Evolutionary conservation across 2,888 invertebrate genomes (phyloP), one percentile per base, ranked within the genome.

Genomic region (Conus canariensis): DNA sequence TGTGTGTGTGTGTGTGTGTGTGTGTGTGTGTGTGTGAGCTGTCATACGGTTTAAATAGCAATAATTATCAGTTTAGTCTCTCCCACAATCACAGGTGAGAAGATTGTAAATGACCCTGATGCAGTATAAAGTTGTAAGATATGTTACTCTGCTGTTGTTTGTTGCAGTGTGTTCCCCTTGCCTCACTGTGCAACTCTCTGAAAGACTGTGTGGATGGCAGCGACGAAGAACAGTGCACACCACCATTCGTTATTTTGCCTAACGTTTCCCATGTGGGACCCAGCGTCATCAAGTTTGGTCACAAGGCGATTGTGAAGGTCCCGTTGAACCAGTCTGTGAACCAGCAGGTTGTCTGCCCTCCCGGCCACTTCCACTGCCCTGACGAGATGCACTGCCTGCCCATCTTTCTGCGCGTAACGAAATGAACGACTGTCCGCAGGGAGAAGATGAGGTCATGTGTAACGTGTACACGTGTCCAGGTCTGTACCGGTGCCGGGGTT

Each of bases 391-490:
- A 60, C 60, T 85, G 85, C 25, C 60, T 85, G 85, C 85, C 85
- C 85, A 12, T 85, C 25, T 60, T 60, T 25, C 59, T 85, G 85
- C 85, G 59, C 85, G 85, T 85, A 85, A 85, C 85, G 85, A 25
- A 12, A n/a, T 60, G n/a, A 25, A 85, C 25, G 85, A 85, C 85
- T 85, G 85, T 58, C 85, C 85, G 5, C 59, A 7, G 1, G 59
- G 60, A 59, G 59, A 85, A 25, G 85, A 85, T 14, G 85, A 85
- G 60, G 85, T n/a, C 4, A 12, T 8, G 19, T 85, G 85, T 45
- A 25, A 25, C 25, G 16, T n/a, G 5, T 60, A 60, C 85, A 60
- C 85, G 14, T 85, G 85, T 10, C 85, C 85, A 25, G 85, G 85
- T 9, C 12, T 25, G 19, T 85, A 85, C 60, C 85, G 85, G 1